Evolutionary conservation across 2,797 vertebrate genomes (phyloP).

Genomic region (Cossypha heuglini): DNA sequence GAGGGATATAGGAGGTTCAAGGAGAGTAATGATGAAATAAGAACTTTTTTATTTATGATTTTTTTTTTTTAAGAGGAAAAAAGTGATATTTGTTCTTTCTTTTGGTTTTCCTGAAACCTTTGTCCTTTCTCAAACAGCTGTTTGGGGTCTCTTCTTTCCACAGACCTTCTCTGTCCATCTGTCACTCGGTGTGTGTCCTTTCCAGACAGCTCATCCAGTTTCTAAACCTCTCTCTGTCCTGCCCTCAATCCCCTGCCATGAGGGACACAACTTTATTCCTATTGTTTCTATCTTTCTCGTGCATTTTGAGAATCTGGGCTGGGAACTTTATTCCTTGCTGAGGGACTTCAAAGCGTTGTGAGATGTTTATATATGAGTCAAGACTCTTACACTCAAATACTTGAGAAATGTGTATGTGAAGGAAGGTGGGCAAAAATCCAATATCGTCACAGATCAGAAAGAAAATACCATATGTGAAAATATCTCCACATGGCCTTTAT

Average conservation of each 20-base stretch:
- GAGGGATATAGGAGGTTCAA: neutral
- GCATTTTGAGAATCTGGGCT: neutral
- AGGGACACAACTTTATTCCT: neutral
- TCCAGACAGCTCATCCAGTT: neutral
- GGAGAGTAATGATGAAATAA: neutral
- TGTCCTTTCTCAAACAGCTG: neutral
- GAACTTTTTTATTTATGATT: neutral
- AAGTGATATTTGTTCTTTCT: neutral
- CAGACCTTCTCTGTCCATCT: neutral
- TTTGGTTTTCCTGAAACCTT: neutral
- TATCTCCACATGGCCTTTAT: neutral
- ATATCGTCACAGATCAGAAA: neutral
- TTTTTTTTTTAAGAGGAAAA: no score
- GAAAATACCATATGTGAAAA: neutral
- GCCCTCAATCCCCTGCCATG: neutral
- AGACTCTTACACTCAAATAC: neutral
- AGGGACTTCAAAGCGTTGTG: neutral
- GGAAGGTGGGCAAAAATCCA: neutral
- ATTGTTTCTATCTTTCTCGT: neutral
- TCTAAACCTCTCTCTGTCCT: neutral
- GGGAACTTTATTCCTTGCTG: neutral
- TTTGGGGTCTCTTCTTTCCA: neutral
- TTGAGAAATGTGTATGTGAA: neutral
- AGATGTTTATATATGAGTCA: neutral
- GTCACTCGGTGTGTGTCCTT: neutral